Evolutionary conservation across 2,888 invertebrate genomes (phyloP).

Genomic region (Tetragonula carbonaria): DNA sequence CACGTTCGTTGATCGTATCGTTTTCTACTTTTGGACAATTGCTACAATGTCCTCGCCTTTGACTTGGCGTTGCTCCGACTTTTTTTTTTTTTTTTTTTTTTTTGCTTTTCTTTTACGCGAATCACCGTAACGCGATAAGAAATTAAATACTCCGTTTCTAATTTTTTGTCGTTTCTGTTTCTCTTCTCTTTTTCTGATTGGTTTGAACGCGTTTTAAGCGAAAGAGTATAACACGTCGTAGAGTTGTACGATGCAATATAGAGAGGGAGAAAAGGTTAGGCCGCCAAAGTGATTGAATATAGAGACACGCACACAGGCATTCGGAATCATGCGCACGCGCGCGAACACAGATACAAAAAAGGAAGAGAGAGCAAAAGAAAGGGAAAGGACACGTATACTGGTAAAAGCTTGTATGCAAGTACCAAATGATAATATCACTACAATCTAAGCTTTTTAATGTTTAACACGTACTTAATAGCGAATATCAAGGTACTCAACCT

Average conservation of each 20-base stretch:
- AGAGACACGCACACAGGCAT: constrained; percentile 14
- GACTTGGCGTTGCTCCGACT: neutral
- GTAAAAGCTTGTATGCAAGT: constrained; percentile 78
- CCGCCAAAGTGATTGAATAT: constrained; percentile 5
- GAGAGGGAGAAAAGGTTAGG: constrained; percentile 6
- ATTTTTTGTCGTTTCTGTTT: neutral
- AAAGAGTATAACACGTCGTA: neutral
- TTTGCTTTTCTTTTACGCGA: neutral
- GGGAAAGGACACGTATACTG: constrained; percentile 65
- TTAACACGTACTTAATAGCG: constrained; percentile 69
- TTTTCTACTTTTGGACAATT: neutral
- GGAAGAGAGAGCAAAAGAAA: neutral
- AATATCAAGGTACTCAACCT: constrained; percentile 73
- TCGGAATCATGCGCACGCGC: constrained; percentile 30
- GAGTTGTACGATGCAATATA: constrained; percentile 7
- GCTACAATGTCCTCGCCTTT: too few species aligned
- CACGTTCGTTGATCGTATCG: neutral
- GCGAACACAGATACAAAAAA: constrained; percentile 11
- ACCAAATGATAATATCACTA: constrained; percentile 82
- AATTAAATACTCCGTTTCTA: neutral
- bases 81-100: neutral
- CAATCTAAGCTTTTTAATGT: constrained; percentile 82
- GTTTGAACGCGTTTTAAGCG: neutral
- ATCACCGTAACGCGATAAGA: neutral
- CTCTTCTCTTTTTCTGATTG: neutral